A percentile compares a stretch with the other conserved stretches of the same genome.
Evolutionary conservation across 1,140 invertebrate species (phyloP).

Genomic region (honey bee (Apis mellifera)): DNA sequence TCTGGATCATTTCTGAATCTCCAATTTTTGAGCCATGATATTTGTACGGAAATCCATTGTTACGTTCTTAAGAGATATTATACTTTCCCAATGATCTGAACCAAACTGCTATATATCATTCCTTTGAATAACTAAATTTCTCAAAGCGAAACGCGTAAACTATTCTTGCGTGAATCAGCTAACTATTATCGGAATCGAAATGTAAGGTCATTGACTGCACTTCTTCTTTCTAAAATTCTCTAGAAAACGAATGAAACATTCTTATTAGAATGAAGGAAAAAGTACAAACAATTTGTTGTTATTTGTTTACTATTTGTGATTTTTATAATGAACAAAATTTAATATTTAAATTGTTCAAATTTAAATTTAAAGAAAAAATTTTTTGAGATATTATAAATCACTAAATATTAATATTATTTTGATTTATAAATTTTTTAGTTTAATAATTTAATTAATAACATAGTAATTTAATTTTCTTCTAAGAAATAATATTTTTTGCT

Average conservation of each 20-base stretch:
- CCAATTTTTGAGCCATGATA: neutral
- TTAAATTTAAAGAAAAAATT: no score
- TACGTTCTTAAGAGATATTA: neutral
- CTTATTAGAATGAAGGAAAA: neutral
- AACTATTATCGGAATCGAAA: conserved; percentile 40
- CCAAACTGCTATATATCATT: neutral
- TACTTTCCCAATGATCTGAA: neutral
- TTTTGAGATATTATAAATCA: no score
- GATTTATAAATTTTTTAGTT: no score
- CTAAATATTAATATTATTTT: no score
- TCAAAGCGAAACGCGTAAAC: neutral
- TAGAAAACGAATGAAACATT: neutral
- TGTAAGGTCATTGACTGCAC: conserved; percentile 39
- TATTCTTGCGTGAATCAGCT: conserved; percentile 24
- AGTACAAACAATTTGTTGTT: no score
- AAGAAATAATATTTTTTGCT: no score
- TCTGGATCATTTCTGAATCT: no score
- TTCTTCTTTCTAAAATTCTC: conserved; percentile 8
- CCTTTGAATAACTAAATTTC: conserved; percentile 15
- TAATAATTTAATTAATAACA: no score
- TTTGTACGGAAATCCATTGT: neutral
- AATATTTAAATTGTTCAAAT: no score
- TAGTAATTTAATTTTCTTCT: no score
- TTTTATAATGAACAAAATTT: no score
- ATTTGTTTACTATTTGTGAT: no score